Evolutionary conservation across 1,140 invertebrate species (phyloP), one percentile per base, ranked within the genome.

Genomic region (Stegodyphus dumicola): DNA sequence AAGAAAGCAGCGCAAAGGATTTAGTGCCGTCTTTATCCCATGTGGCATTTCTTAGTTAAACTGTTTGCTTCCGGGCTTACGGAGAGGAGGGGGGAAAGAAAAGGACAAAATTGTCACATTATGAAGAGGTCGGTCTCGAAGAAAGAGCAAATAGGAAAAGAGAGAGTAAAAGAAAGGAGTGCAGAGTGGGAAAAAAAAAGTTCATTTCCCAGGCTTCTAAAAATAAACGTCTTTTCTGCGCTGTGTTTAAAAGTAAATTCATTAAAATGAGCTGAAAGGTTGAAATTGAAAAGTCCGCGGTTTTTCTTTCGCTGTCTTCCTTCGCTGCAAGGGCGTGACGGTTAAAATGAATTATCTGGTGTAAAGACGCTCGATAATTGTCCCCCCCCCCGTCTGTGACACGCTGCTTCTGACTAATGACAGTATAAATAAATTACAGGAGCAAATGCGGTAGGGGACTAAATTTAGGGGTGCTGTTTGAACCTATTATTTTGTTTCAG

Each of bases 11-110:
- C 67, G 53, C 69, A 5, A 71, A 80, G 65, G 77, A 80, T 80
- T 80, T 80, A 80, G 54, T 70, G 13, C 77, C 77, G 17, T 71
- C 53, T 80, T 80, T 80, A 80, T 80, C 77, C 69, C 77, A 80
- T 80, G 77, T 60, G 77, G 77, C 77, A 71, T 70, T 80, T 80
- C 77, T 80, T 80, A 80, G 77, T 71, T 80, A 80, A 80, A 80
- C 67, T 80, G 67, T 80, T 80, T 80, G 69, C 77, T 80, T 80
- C 77, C 67, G 67, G 69, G 69, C 67, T 80, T 67, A 78, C 33
- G 33, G 33, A 33, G 33, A 33, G 33, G 33, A 33, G 33, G 33
- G 75, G 77, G 66, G n/a, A 18, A 69, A 66, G 51, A 48, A 79
- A 66, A 51, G 56, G 74, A 56, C 56, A 77, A 86, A 77, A 86